A percentile compares a stretch with the other conserved stretches of the same genome.
phyloP scores from a whole-genome alignment of 2,888 invertebrate genomes.

The Anaspis maculata region DNA sequence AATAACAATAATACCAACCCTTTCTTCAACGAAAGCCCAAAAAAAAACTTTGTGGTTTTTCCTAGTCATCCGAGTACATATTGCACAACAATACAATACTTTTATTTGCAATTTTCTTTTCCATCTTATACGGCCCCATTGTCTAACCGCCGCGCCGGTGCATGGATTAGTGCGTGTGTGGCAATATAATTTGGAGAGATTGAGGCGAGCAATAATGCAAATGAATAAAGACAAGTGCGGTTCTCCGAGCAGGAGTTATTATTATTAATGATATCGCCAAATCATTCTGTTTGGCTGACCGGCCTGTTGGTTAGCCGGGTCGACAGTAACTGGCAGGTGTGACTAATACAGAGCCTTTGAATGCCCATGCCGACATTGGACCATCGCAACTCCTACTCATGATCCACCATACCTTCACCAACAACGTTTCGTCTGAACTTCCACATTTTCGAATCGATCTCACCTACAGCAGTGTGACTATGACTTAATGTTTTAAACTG shows the following conservation, averaged over 20 bases:
- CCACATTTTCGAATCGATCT: constrained; percentile 26
- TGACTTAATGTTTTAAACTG: constrained; percentile 39
- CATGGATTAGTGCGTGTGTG: constrained; percentile 6
- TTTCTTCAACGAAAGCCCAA: too few species aligned
- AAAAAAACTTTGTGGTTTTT: too few species aligned
- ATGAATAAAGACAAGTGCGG: constrained; percentile 27
- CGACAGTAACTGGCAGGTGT: constrained; percentile 42
- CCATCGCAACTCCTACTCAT: constrained; percentile 21
- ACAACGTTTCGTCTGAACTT: constrained; percentile 13
- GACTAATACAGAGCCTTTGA: constrained; percentile 41
- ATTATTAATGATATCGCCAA: constrained; percentile 41
- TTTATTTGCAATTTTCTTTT: too few species aligned
- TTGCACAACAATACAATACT: too few species aligned
- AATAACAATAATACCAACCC: too few species aligned
- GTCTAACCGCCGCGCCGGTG: too few species aligned
- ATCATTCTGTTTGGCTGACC: constrained; percentile 38
- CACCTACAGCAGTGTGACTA: constrained; percentile 40
- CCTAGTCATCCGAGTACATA: too few species aligned
- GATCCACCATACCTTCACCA: neutral
- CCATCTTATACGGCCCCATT: too few species aligned
- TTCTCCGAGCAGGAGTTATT: constrained; percentile 18
- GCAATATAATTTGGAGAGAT: constrained; percentile 9
- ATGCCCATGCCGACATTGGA: constrained; percentile 35
- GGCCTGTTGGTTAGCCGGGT: constrained; percentile 26
- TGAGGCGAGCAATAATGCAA: constrained; percentile 20